phyloP scores from a whole-genome alignment of 1,140 invertebrate species.

The Camponotus pennsylvanicus region DNA sequence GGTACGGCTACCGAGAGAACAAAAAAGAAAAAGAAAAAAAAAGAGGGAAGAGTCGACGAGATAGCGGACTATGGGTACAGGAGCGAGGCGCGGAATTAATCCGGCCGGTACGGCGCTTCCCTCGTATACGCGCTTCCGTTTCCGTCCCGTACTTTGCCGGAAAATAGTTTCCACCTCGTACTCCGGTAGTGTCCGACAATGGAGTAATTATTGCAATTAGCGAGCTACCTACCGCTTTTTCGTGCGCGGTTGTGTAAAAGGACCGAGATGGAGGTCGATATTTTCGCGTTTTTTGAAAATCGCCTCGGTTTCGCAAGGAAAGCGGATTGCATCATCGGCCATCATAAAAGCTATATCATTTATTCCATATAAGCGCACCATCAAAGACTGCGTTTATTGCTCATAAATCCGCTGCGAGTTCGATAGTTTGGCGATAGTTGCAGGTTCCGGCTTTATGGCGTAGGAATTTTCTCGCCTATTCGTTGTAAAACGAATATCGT shows the following conservation, averaged over 20 bases:
- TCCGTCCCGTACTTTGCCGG: slow-evolving; percentile 42
- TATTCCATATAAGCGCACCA: neutral
- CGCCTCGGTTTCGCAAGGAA: neutral
- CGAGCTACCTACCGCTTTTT: slow-evolving; percentile 46
- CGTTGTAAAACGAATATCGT: neutral
- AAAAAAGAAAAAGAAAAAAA: slow-evolving; percentile 2
- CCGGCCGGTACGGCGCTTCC: neutral
- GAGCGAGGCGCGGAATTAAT: slow-evolving; percentile 46
- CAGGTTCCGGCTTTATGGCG: slow-evolving; percentile 24
- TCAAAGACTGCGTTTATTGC: slow-evolving; percentile 58
- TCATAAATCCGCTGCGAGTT: slow-evolving; percentile 37
- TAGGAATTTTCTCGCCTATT: neutral
- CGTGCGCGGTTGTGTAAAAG: slow-evolving; percentile 16
- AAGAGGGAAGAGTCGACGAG: slow-evolving; percentile 22
- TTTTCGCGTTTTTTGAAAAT: slow-evolving; percentile 20
- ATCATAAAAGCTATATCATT: slow-evolving; percentile 31
- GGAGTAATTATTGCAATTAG: slow-evolving; percentile 64
- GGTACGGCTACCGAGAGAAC: slow-evolving; percentile 7
- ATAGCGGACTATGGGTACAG: slow-evolving; percentile 49
- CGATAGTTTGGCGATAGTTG: slow-evolving; percentile 17
- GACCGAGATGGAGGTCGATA: slow-evolving; percentile 26
- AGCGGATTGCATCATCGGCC: neutral
- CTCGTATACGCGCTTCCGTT: slow-evolving; percentile 45
- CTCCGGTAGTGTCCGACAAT: slow-evolving; percentile 25
- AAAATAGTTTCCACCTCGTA: slow-evolving; percentile 25